Base-by-base conservation (phyloP, 2,113 vertebrate species). In the Chaetodon auriga region DNA sequence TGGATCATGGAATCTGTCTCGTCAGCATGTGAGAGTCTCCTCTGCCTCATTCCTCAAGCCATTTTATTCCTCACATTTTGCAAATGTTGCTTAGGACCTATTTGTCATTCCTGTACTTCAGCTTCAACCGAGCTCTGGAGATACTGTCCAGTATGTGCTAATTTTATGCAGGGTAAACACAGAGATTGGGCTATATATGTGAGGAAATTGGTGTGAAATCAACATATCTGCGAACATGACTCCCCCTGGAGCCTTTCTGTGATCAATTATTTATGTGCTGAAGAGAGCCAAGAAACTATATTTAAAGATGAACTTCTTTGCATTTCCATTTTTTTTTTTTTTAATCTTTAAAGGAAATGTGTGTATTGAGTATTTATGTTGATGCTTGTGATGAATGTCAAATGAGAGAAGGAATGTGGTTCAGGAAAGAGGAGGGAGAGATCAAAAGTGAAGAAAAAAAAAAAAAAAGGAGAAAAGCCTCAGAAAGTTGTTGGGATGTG, bases 251-350 rank as follows among this genome's bases (percentile, higher is more conserved):
- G 87, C 75, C 12, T 68, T 60, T 81, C 75, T 90, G 64, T 93
- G 89, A 93, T 93, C 82, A 92, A 92, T 92, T 92, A 94, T 93
- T 87, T 85, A 93, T 92, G 70, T 88, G 60, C 21, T 48, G 84
- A 88, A 73, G 89, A 90, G 79, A 82, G 82, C 85, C 87, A 88
- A 89, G 88, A 84, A 92, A 89, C 78, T 90, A 84, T 88, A 89
- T 92, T 89, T 88, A 91, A 92, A 88, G 82, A 89, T 90, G 58
- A 69, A 83, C 64, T 86, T 81, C 60, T 78, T 82, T 85, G 82
- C 79, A 82, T 89, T 86, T 88, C 75, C 35, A 60, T 35, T 30
- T 45, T 68, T 72, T 87, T 64, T 70, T 78, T 78, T 77, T 45
- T 35, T 25, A 30, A 91, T 87, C 81, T 89, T 90, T 82, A 88